A percentile compares a stretch with the other conserved stretches of the same genome.
These are phyloP conservation scores for Pyrrhura leucotis DNA, from an alignment of 2,797 vertebrate species.

Conservation along the genomic window DNA sequence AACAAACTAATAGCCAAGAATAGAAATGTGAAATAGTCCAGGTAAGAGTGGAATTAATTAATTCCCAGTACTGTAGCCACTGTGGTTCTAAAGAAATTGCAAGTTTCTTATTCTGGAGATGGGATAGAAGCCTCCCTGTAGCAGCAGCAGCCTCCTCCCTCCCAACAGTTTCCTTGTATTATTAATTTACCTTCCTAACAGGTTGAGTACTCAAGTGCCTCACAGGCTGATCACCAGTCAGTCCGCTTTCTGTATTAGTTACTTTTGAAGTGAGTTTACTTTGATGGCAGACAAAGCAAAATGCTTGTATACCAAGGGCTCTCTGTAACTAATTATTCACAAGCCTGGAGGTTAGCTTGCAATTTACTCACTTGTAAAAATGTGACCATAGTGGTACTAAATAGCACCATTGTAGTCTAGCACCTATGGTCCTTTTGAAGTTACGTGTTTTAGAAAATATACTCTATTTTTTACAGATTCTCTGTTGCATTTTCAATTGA, in stretches of 20 bases:
- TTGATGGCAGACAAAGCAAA: background rate
- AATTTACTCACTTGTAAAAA: background rate
- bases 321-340: background rate
- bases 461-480: slow-evolving; percentile 1
- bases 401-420: slow-evolving; percentile 11
- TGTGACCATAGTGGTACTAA: slow-evolving; percentile 30
- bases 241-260: background rate
- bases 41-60: background rate
- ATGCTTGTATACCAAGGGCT: background rate
- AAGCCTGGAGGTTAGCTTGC: background rate
- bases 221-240: background rate
- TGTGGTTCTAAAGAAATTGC: background rate
- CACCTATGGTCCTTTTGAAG: background rate
- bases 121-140: background rate
- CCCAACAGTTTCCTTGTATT: background rate
- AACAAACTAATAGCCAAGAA: background rate
- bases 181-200: background rate
- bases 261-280: slow-evolving; percentile 14
- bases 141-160: background rate
- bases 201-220: background rate
- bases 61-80: background rate
- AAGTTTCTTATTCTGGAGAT: background rate
- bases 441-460: slow-evolving; percentile 14
- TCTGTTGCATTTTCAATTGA: background rate
- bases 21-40: background rate